Conservation (phyloP, 2,888 invertebrate genomes). For the Hipparchia semele region DNA sequence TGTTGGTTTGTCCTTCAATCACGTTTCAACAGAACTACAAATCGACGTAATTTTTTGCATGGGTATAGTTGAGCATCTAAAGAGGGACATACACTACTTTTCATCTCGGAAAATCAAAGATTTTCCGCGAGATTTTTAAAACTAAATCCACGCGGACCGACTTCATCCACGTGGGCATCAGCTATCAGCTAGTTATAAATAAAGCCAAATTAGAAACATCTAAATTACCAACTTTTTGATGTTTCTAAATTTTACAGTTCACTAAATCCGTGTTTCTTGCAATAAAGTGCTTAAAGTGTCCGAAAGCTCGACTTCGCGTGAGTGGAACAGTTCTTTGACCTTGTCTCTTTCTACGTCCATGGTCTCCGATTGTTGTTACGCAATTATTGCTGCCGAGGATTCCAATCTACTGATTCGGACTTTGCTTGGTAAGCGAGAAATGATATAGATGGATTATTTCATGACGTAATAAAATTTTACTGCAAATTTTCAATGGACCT, state of each 20-base stretch:
- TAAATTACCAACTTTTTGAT: not conserved
- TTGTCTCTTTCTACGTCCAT: conserved; percentile 51
- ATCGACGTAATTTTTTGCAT: too few species aligned
- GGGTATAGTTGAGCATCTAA: too few species aligned
- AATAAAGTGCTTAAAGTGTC: conserved; percentile 5
- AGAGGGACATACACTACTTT: too few species aligned
- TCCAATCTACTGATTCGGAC: conserved; percentile 20
- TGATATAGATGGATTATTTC: not conserved
- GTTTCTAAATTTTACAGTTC: not conserved
- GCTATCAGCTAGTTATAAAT: too few species aligned
- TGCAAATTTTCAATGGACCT: not conserved
- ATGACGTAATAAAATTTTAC: not conserved
- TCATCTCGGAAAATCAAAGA: too few species aligned
- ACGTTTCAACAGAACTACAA: too few species aligned
- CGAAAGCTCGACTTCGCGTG: conserved; percentile 32
- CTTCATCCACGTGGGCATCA: too few species aligned
- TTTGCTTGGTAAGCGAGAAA: not conserved
- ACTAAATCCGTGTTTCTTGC: conserved; percentile 1
- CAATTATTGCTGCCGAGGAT: conserved; percentile 32
- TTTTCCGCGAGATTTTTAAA: too few species aligned
- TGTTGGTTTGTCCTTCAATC: too few species aligned
- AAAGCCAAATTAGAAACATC: not conserved
- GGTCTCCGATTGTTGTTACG: conserved; percentile 35
- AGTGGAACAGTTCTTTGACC: conserved; percentile 46
- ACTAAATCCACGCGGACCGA: too few species aligned